Conservation (phyloP, 2,113 vertebrate genomes). For the Oncorhynchus nerka region DNA sequence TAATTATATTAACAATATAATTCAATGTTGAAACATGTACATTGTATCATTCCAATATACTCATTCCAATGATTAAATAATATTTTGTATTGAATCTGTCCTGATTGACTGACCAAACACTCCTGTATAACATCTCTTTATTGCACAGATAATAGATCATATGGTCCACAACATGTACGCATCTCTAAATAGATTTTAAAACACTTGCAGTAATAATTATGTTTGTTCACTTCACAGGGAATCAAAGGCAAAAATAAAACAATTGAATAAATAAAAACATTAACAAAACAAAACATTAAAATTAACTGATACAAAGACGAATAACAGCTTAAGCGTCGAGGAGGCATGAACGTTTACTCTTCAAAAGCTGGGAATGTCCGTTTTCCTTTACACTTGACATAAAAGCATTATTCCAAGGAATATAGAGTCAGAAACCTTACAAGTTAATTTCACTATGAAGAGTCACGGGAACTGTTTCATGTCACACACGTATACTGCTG, state of each 20-base stretch:
- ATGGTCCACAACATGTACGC: slow-evolving; percentile 34
- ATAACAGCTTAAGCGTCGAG: background rate
- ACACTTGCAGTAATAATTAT: slow-evolving; percentile 52
- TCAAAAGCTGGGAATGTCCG: background rate
- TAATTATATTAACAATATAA: background rate
- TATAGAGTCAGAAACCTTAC: background rate
- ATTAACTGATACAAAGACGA: background rate
- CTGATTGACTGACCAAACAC: background rate
- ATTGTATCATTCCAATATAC: background rate
- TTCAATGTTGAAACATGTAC: background rate
- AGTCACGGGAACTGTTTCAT: background rate
- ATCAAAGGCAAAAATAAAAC: slow-evolving; percentile 17
- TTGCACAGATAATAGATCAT: background rate
- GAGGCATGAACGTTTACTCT: slow-evolving; percentile 5
- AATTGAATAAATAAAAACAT: slow-evolving; percentile 52
- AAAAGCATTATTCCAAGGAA: background rate
- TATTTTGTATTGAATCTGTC: background rate
- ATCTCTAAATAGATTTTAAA: slow-evolving; percentile 31
- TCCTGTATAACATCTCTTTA: background rate
- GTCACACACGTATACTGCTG: background rate
- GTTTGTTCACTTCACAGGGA: slow-evolving; percentile 54
- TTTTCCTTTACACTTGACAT: background rate
- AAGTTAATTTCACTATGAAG: background rate
- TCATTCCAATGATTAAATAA: background rate
- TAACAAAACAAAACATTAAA: slow-evolving; percentile 15